Base-by-base conservation (phyloP, 2,888 invertebrate species). In the Physocephala rufipes region DNA sequence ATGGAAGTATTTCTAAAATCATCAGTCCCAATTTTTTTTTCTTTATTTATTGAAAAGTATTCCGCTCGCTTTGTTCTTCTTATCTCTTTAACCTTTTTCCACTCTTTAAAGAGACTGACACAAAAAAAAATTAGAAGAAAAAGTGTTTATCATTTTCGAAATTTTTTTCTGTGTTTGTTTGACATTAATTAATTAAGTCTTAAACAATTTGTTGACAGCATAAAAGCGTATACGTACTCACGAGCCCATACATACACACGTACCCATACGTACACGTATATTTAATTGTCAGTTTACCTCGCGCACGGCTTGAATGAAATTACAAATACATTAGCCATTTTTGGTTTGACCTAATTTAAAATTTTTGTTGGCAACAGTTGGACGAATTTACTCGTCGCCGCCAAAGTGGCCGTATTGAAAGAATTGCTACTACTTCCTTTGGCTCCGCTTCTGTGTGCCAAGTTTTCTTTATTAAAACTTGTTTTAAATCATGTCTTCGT, bases 291-390 rank as follows among this genome's bases (percentile, higher is more conserved):
- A 12, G 47, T 16, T 47, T 16, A 47, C 16, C 1, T 16, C 19
- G 16, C 7, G 51, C 19, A 19, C 19, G 51, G 36, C 36, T 36
- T 9, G 12, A 15, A 55, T 19, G 2, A 3, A 24, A 15, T 24
- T 26, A 55, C 21, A 43, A 12, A 9, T 47, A 26, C 30, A 12
- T 67, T 66, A 43, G 67, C 67, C 58, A 45, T 67, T 67, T 67
- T 67, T 19, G 67, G 67, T 26, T 67, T 67, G 67, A 67, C 67
- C 67, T 45, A 67, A 67, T 58, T 67, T 67, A 24, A 9, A 58
- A 24, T 36, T 67, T n/a, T 55, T 55, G 67, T 45, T 67, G 67
- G 67, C 67, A 67, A 16, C 45, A 67, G 28, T n/a, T n/a, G n/a
- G n/a, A n/a, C n/a, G n/a, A n/a, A n/a, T n/a, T n/a, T n/a, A n/a